Evolutionary conservation across 1,140 invertebrate genomes (phyloP).

Genomic region (Ganaspis sp.): DNA sequence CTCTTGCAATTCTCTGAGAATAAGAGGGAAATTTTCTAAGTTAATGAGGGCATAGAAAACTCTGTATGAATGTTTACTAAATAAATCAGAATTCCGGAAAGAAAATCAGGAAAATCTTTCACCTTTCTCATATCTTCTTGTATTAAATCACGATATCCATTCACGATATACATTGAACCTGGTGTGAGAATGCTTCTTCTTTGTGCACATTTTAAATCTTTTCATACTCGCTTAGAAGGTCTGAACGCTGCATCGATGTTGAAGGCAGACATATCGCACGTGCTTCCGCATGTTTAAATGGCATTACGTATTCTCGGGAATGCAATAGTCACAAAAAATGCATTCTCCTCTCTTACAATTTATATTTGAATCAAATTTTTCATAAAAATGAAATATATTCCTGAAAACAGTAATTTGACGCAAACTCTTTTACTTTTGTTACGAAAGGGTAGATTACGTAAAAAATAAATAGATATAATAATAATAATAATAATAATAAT

Average conservation of each 20-base stretch:
- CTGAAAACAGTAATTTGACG: not conserved
- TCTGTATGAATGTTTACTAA: not conserved
- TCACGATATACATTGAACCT: not conserved
- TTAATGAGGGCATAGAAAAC: not conserved
- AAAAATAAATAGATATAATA: no score
- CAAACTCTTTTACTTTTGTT: no score
- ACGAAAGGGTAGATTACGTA: no score
- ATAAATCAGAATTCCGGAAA: not conserved
- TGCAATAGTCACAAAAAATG: conserved; percentile 36
- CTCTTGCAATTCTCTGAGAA: no score
- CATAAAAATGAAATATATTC: conserved; percentile 26
- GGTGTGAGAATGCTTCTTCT: not conserved
- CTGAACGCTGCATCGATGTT: conserved; percentile 38
- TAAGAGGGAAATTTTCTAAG: not conserved
- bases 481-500: no score
- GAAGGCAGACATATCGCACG: conserved; percentile 56
- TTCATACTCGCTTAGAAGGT: conserved; percentile 36
- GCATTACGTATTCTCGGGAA: conserved; percentile 40
- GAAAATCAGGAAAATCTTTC: conserved; percentile 3
- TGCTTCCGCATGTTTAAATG: conserved; percentile 62
- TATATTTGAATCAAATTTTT: conserved; percentile 30
- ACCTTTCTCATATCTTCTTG: not conserved
- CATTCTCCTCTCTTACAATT: conserved; percentile 23
- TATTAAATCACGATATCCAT: conserved; percentile 20
- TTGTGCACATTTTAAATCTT: conserved; percentile 17